These are phyloP conservation scores for Cottus gobio DNA, from an alignment of 2,113 vertebrate genomes.

Conservation along the genomic window DNA sequence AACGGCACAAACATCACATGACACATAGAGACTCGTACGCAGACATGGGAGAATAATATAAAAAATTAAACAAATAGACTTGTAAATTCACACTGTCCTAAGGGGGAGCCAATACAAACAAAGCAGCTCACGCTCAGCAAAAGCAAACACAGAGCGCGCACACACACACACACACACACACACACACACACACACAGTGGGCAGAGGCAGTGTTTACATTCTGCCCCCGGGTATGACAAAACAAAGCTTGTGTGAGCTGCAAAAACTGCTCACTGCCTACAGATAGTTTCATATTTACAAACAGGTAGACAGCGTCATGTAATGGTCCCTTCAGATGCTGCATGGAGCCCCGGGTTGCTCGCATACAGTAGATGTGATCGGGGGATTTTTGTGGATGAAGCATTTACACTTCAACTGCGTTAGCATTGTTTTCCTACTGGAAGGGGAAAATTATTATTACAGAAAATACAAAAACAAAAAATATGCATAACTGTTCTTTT, in stretches of 20 bases:
- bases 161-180: conserved; percentile 27
- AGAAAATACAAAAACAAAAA: conserved; percentile 41
- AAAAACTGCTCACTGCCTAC: conserved; percentile 50
- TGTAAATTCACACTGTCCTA: conserved; percentile 53
- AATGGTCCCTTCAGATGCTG: conserved; percentile 25
- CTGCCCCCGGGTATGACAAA: conserved; percentile 38
- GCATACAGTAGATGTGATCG: conserved; percentile 28
- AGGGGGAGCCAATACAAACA: conserved; percentile 61
- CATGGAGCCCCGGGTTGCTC: conserved; percentile 21
- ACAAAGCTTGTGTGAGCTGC: conserved; percentile 54
- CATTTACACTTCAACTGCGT: neutral
- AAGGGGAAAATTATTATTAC: conserved; percentile 3
- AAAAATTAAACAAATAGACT: conserved; percentile 10
- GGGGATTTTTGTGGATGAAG: conserved; percentile 36
- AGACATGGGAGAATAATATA: conserved; percentile 20
- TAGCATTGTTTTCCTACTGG: neutral
- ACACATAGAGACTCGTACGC: conserved; percentile 24
- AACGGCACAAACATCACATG: conserved; percentile 49
- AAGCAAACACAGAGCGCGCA: conserved; percentile 34
- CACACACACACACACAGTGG: conserved; percentile 36
- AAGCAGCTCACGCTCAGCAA: conserved; percentile 37
- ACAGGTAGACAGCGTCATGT: conserved; percentile 52
- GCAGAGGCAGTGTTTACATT: conserved; percentile 66
- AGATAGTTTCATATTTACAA: conserved; percentile 58
- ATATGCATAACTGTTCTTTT: conserved; percentile 24